Conservation (phyloP, 2,888 invertebrate genomes). For the Drosophila greeni region DNA sequence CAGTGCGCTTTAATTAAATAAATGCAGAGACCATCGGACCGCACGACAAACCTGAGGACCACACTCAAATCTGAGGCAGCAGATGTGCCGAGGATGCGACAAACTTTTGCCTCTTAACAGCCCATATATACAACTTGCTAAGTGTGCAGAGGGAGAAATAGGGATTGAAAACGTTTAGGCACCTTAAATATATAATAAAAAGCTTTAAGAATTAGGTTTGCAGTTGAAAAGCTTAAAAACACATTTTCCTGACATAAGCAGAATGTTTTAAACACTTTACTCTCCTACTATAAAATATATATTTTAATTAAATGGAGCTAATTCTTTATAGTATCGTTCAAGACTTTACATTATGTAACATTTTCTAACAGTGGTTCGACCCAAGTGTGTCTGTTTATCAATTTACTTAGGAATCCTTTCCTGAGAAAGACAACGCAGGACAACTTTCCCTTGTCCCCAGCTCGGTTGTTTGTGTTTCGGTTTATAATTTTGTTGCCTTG, state of each 20-base stretch:
- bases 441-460: slow-evolving; percentile 22
- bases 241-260: too few relatives aligned
- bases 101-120: slow-evolving; percentile 48
- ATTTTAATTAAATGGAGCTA: not conserved
- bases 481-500: slow-evolving; percentile 48
- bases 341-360: not conserved
- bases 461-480: slow-evolving; percentile 35
- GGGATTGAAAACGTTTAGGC: too few relatives aligned
- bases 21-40: slow-evolving; percentile 23
- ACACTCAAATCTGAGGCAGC: slow-evolving; percentile 34
- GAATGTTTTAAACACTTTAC: too few relatives aligned
- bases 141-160: slow-evolving; percentile 3
- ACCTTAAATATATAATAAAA: not conserved
- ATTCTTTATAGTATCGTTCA: not conserved
- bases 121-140: slow-evolving; percentile 14
- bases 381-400: slow-evolving; percentile 46
- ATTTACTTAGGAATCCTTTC: slow-evolving; percentile 42
- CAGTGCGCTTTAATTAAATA: slow-evolving; percentile 61
- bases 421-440: slow-evolving; percentile 1
- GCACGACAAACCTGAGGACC: slow-evolving; percentile 22
- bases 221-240: too few relatives aligned
- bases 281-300: too few relatives aligned
- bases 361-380: slow-evolving; percentile 7
- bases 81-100: slow-evolving; percentile 35
- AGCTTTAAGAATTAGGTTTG: too few relatives aligned